Evolutionary conservation across 2,797 vertebrate species (phyloP).

Genomic region (Sebastes diaconus): DNA sequence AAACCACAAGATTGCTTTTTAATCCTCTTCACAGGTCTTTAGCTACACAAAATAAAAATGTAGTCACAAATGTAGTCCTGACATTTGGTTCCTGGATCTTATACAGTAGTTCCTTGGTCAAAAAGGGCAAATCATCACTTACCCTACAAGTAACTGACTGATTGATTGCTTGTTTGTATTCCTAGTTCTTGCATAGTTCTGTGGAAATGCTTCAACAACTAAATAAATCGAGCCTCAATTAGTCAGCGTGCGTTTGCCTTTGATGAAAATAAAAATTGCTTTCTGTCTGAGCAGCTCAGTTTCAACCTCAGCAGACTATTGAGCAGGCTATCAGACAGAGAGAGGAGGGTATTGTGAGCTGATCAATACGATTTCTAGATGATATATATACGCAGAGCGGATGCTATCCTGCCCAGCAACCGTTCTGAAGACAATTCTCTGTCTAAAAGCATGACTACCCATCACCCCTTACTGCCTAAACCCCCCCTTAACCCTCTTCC

Average conservation of each 20-base stretch:
- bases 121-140: not conserved
- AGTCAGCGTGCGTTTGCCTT: not conserved
- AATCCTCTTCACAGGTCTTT: not conserved
- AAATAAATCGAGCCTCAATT: not conserved
- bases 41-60: not conserved
- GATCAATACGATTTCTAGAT: constrained; percentile 57
- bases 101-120: not conserved
- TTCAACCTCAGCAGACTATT: constrained; percentile 36
- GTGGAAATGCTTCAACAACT: not conserved
- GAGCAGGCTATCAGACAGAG: constrained; percentile 41
- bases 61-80: not conserved
- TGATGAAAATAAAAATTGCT: constrained; percentile 7
- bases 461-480: not conserved
- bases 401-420: constrained; percentile 2
- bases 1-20: not conserved
- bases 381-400: constrained; percentile 32
- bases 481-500: not conserved
- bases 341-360: constrained; percentile 29
- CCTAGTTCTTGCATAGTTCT: not conserved
- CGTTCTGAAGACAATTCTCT: not conserved
- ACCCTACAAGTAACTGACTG: not conserved
- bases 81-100: not conserved
- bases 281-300: not conserved
- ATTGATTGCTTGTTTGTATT: not conserved
- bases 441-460: not conserved